Conservation (phyloP, 2,113 vertebrate species). For the Bos indicus region DNA sequence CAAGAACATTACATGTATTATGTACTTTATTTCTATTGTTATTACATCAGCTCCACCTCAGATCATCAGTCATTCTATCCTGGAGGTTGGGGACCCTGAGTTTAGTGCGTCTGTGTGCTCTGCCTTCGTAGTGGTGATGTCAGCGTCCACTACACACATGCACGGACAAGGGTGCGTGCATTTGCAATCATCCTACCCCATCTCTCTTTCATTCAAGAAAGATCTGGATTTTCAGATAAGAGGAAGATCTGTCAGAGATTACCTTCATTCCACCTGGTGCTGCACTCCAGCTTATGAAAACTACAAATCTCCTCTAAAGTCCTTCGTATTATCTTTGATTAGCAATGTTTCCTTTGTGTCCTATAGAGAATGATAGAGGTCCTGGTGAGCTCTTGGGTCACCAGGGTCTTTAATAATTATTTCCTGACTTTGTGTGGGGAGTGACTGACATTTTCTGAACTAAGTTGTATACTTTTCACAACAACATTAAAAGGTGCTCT, state of each 20-base stretch:
- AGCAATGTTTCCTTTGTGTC: not conserved
- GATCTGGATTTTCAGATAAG: not conserved
- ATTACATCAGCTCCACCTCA: not conserved
- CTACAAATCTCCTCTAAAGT: slow-evolving; percentile 15
- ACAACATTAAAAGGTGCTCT: not conserved
- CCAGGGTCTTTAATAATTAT: not conserved
- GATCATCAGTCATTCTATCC: not conserved
- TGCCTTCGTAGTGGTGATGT: not conserved
- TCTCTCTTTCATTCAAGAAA: not conserved
- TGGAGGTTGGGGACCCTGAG: not conserved
- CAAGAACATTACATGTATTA: not conserved
- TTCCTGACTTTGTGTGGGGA: not conserved
- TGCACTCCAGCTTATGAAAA: not conserved
- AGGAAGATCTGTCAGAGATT: not conserved
- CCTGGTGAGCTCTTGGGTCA: not conserved
- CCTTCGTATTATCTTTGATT: slow-evolving; percentile 15
- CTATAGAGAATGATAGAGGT: not conserved
- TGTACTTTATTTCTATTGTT: not conserved
- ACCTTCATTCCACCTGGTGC: not conserved
- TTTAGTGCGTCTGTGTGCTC: not conserved
- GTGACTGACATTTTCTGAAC: not conserved
- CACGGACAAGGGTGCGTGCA: not conserved
- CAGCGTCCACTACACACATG: not conserved
- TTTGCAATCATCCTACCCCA: not conserved
- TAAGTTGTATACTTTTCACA: not conserved